phyloP scores from a whole-genome alignment of 2,113 vertebrate genomes.

The Piprites chloris region DNA sequence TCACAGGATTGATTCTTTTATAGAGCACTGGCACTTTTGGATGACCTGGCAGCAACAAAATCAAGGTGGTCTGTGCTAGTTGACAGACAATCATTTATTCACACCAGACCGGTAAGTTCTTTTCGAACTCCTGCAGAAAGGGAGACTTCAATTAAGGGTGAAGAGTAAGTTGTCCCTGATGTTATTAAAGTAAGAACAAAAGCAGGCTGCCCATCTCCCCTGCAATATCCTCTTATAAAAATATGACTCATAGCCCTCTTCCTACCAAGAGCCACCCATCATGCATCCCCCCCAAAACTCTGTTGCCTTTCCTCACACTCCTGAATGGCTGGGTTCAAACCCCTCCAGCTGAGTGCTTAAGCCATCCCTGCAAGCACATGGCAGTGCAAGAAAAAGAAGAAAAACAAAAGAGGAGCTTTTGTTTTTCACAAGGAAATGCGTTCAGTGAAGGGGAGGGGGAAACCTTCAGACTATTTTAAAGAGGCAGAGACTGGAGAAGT shows the following conservation, averaged over 20 bases:
- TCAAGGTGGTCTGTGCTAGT: neutral
- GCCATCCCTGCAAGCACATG: neutral
- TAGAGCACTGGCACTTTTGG: slow-evolving; percentile 3
- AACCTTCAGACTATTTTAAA: neutral
- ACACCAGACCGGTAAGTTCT: slow-evolving; percentile 3
- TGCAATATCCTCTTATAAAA: neutral
- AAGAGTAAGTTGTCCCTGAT: neutral
- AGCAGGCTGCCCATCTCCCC: neutral
- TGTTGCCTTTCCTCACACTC: neutral
- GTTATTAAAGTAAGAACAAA: slow-evolving; percentile 4
- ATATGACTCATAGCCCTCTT: neutral
- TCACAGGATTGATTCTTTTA: slow-evolving; percentile 35
- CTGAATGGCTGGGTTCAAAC: neutral
- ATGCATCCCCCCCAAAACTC: neutral
- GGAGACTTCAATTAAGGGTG: slow-evolving; percentile 15
- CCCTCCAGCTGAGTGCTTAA: neutral
- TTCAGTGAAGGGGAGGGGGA: neutral
- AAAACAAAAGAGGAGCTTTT: neutral
- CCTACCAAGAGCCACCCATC: neutral
- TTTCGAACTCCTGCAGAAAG: neutral
- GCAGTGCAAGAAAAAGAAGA: neutral
- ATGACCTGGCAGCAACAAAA: slow-evolving; percentile 32
- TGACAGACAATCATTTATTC: slow-evolving; percentile 57
- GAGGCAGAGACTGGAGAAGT: neutral
- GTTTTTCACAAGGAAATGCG: neutral